A percentile compares a stretch with the other conserved stretches of the same genome.
Conservation (phyloP, 2,797 vertebrate species). For the Trichosurus vulpecula region DNA sequence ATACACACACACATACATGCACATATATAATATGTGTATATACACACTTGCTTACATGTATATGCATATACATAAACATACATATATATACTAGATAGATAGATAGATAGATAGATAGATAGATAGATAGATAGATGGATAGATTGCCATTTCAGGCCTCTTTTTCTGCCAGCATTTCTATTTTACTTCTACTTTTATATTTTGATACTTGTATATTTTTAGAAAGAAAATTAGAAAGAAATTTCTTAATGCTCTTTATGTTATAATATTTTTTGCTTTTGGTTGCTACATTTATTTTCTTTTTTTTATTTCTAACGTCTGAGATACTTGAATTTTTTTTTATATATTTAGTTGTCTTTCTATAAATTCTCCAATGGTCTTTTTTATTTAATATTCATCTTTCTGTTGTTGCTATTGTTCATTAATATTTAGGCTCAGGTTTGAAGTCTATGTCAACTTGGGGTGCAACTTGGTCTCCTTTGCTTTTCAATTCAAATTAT, state of each 20-base stretch:
- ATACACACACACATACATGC: too few relatives aligned
- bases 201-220: background rate
- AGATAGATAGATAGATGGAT: too few relatives aligned
- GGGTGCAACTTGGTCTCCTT: background rate
- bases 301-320: background rate
- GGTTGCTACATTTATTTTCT: background rate
- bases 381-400: background rate
- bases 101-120: too few relatives aligned
- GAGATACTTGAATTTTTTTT: background rate
- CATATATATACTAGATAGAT: too few relatives aligned
- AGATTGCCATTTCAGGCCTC: too few relatives aligned
- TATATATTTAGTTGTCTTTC: background rate
- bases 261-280: background rate
- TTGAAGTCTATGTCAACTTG: background rate
- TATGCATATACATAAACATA: too few relatives aligned
- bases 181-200: background rate
- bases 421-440: background rate
- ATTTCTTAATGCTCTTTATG: background rate
- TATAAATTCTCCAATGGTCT: background rate
- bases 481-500: background rate
- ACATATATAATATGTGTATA: too few relatives aligned
- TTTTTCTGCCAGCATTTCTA: background rate
- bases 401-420: background rate
- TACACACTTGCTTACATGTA: too few relatives aligned
- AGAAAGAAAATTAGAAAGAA: background rate